Evolutionary conservation across 1,140 invertebrate genomes (phyloP).

Genomic region (Brachionus manjavacas): DNA sequence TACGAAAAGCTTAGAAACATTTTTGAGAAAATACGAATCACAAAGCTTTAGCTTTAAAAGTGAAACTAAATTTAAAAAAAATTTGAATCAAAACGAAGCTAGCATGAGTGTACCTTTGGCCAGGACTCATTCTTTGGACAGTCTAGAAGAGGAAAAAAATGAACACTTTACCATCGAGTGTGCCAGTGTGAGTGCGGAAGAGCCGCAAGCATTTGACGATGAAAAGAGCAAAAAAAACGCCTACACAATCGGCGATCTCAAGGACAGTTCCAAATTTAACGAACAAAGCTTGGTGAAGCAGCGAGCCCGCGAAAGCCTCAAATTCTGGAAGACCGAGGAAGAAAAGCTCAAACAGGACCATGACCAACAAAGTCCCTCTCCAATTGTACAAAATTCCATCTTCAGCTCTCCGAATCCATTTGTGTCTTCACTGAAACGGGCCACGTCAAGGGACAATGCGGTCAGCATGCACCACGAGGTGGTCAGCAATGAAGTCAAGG

Average conservation of each 20-base stretch:
- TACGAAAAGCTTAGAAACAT: slow-evolving; percentile 24
- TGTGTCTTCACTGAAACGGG: background rate
- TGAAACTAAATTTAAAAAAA: slow-evolving; percentile 31
- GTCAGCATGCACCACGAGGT: background rate
- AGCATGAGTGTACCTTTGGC: background rate
- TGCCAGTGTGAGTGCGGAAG: background rate
- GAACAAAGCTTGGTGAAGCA: slow-evolving; percentile 5
- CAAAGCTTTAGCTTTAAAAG: slow-evolving; percentile 21
- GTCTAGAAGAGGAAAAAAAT: slow-evolving; percentile 19
- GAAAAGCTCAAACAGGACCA: slow-evolving; percentile 17
- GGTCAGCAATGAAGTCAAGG: background rate
- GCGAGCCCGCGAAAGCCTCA: slow-evolving; percentile 10
- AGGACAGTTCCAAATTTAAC: background rate
- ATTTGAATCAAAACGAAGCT: background rate
- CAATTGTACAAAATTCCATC: slow-evolving; percentile 37
- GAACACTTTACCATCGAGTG: slow-evolving; percentile 11
- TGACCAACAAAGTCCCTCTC: background rate
- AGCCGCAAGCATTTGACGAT: background rate
- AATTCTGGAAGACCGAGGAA: slow-evolving; percentile 35
- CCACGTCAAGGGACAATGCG: background rate
- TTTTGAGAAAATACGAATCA: slow-evolving; percentile 29
- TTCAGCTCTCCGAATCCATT: background rate
- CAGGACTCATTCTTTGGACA: slow-evolving; percentile 24
- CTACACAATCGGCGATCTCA: background rate
- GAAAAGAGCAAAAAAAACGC: background rate